phyloP scores from a whole-genome alignment of 2,888 invertebrate genomes.

The Willowsia nigromaculata region DNA sequence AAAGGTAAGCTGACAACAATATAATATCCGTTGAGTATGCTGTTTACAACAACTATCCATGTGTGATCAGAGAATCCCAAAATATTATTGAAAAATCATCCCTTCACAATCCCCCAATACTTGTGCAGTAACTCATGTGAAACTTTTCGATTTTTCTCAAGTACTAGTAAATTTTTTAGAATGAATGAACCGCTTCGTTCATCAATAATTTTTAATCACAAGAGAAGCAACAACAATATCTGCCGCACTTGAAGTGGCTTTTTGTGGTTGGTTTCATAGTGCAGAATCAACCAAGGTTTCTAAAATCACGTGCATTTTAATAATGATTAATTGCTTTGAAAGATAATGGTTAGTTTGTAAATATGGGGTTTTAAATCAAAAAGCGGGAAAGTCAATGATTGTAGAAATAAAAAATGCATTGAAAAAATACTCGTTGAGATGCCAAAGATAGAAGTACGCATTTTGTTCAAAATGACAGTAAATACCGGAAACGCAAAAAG shows the following conservation, averaged over 20 bases:
- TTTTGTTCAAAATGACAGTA: conserved; percentile 37
- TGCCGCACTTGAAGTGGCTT: background rate
- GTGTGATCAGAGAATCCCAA: background rate
- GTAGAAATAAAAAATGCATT: background rate
- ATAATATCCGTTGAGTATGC: background rate
- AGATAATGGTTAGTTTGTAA: no score
- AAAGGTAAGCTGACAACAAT: conserved; percentile 68
- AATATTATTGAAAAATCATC: conserved; percentile 12
- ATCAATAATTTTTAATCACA: no score
- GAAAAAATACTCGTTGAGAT: background rate
- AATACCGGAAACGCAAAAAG: conserved; percentile 46
- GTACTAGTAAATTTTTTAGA: conserved; percentile 2
- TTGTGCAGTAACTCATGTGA: background rate
- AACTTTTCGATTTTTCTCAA: conserved; percentile 13
- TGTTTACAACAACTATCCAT: background rate
- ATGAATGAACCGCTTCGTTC: no score
- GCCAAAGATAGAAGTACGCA: background rate
- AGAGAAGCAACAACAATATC: no score
- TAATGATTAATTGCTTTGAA: conserved; percentile 27
- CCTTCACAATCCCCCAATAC: background rate
- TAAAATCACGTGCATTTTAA: no score
- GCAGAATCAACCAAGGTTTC: no score
- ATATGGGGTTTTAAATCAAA: no score
- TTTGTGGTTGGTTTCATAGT: background rate
- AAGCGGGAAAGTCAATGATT: background rate